Evolutionary conservation across 2,113 vertebrate genomes (phyloP), one percentile per base, ranked within the genome.

Genomic region (Urocolius indicus): DNA sequence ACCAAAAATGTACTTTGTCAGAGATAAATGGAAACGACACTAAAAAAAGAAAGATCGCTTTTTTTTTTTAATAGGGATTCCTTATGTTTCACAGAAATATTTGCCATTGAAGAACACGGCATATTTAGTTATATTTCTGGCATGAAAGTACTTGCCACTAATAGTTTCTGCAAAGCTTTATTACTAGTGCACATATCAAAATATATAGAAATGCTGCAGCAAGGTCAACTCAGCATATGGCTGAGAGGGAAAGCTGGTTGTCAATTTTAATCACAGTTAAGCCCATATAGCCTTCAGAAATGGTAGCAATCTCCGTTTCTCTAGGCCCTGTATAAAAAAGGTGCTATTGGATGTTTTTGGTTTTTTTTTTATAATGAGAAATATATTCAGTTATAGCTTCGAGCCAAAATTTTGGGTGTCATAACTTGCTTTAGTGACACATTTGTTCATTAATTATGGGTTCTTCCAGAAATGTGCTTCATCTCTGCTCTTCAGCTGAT

Each of bases 221-320:
- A 34, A 62, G 71, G 68, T 95, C 79, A 94, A 67, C 34, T 58
- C 38, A 72, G 45, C 55, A 84, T 17, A 89, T 4, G 5, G 54
- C 51, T 81, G 32, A 85, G 46, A 90, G 65, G 32, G 63, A 45
- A 58, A 89, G 38, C n/a, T 27, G 7, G n/a, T 72, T 96, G 89
- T 84, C 79, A 87, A 20, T 36, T 96, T 38, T 49, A 93, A 65
- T 96, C 51, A 80, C 16, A 81, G 75, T 88, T 83, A 92, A 90
- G 59, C 52, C 54, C 84, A 11, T 11, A 18, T 4, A 94, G 57
- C 16, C 71, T 93, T 95, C 68, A 76, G 48, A 91, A 91, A 73
- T 59, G 34, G 51, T 89, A 84, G 34, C 14, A 74, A 41, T 65
- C 34, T 86, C 48, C 36, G 22, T 93, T 95, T 65, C 14, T 46